A percentile compares a stretch with the other conserved stretches of the same genome.
Evolutionary conservation across 1,140 invertebrate species (phyloP).

Genomic region (Drosophila sp.): DNA sequence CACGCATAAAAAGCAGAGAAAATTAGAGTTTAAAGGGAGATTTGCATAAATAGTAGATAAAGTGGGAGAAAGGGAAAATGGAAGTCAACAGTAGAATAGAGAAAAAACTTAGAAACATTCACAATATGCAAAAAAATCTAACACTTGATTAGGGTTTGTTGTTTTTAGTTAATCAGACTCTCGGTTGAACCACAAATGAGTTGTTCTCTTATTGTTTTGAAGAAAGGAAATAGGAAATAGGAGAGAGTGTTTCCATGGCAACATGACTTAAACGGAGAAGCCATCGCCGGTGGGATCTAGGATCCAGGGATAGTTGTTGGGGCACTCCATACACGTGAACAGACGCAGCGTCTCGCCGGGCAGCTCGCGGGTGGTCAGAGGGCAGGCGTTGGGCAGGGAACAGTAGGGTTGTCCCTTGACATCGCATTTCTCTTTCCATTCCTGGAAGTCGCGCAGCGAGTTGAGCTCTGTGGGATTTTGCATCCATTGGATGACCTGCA

Average conservation of each 20-base stretch:
- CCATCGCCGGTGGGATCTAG: constrained; percentile 97
- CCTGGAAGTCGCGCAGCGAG: constrained; percentile 94
- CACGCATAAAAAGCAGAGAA: constrained; percentile 7
- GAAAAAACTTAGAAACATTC: constrained; percentile 13
- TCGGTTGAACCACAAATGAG: constrained; percentile 82
- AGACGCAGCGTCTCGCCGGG: constrained; percentile 96
- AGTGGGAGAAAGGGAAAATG: constrained; percentile 38
- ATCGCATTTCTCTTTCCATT: constrained; percentile 98
- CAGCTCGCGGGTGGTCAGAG: constrained; percentile 94
- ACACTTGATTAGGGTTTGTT: constrained; percentile 31
- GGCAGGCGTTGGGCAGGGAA: constrained; percentile 95
- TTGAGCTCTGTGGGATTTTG: constrained; percentile 96
- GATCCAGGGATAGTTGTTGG: constrained; percentile 98
- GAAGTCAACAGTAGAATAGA: constrained; percentile 18
- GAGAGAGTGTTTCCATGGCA: constrained; percentile 22
- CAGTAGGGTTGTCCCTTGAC: constrained; percentile 97
- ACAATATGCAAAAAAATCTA: constrained; percentile 10
- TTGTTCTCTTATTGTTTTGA: constrained; percentile 73
- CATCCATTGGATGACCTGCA: constrained; percentile 99
- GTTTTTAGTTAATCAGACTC: constrained; percentile 83
- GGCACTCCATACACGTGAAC: constrained; percentile 98
- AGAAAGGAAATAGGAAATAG: constrained; percentile 26
- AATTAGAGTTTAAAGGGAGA: background rate
- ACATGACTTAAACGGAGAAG: constrained; percentile 89
- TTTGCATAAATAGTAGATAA: constrained; percentile 52